Evolutionary conservation across 1,140 invertebrate species (phyloP).

Genomic region (Triops cancriformis): DNA sequence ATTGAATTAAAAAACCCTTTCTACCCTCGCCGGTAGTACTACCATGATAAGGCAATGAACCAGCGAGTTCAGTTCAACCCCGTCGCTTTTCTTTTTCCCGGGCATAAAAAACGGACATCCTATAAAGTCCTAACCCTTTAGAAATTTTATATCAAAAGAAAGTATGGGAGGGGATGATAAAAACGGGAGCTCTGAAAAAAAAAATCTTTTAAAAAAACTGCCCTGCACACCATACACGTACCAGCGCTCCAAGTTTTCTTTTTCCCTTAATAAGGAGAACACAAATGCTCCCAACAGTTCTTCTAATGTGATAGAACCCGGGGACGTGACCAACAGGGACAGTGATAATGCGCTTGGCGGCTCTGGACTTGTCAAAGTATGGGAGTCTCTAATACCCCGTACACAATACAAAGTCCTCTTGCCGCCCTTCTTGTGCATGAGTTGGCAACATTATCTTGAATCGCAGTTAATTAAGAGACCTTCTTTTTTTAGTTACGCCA

Average conservation of each 20-base stretch:
- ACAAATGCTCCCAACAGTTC: constrained; percentile 2
- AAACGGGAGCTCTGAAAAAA: not conserved
- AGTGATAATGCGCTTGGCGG: constrained; percentile 1
- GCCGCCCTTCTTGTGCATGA: not conserved
- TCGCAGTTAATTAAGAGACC: constrained; percentile 2
- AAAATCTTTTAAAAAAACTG: not conserved
- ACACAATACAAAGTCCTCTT: constrained; percentile 1
- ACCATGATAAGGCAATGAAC: constrained; percentile 5
- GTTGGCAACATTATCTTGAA: constrained; percentile 14
- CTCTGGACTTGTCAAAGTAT: constrained; percentile 2
- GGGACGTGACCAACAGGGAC: constrained; percentile 8
- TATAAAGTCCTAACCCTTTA: not conserved
- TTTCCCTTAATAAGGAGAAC: constrained; percentile 2
- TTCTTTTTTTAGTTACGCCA: not conserved
- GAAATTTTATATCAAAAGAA: not conserved
- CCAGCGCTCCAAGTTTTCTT: not conserved
- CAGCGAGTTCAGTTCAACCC: not conserved
- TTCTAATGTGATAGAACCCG: not conserved
- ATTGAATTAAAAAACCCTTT: not conserved
- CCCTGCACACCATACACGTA: not conserved
- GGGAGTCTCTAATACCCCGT: not conserved
- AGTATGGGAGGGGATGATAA: not conserved
- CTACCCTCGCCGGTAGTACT: not conserved
- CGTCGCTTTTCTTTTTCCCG: not conserved
- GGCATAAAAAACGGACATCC: not conserved